A percentile compares a stretch with the other conserved stretches of the same genome.
phyloP scores from a whole-genome alignment of 2,797 vertebrate species.

The Alouatta caraya region DNA sequence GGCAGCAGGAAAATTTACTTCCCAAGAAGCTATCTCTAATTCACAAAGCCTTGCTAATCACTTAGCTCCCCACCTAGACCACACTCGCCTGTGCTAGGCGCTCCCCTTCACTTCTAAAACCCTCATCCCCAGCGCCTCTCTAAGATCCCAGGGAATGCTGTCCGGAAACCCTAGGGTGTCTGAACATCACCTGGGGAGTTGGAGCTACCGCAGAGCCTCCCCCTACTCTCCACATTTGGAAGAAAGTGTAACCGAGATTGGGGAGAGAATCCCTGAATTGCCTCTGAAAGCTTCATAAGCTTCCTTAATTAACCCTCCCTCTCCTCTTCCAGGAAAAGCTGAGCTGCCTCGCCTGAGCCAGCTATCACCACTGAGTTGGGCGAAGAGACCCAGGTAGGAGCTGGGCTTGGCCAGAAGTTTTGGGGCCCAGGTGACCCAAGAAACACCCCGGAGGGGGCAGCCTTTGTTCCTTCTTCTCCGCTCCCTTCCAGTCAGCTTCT shows the following conservation, averaged over 20 bases:
- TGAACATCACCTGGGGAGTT: not conserved
- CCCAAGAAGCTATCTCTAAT: constrained; percentile 40
- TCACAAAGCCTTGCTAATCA: constrained; percentile 55
- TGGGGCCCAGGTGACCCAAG: not conserved
- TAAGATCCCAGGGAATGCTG: not conserved
- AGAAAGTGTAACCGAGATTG: not conserved
- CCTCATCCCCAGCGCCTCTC: not conserved
- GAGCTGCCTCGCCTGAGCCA: not conserved
- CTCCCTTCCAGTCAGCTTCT: not conserved
- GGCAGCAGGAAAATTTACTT: constrained; percentile 54
- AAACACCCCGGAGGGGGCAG: not conserved
- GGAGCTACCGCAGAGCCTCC: not conserved
- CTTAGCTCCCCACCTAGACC: not conserved
- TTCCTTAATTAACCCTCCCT: not conserved
- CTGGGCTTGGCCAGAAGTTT: not conserved
- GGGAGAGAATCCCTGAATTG: not conserved
- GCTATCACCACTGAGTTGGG: not conserved
- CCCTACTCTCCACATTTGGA: constrained; percentile 3
- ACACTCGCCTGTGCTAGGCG: not conserved
- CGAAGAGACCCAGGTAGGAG: not conserved
- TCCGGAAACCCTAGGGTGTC: not conserved
- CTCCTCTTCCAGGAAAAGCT: not conserved
- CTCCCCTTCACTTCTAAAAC: not conserved
- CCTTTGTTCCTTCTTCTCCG: not conserved
- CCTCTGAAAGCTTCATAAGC: not conserved